Base-by-base conservation (phyloP, 2,888 invertebrate species). In the Cerastis rubricosa region DNA sequence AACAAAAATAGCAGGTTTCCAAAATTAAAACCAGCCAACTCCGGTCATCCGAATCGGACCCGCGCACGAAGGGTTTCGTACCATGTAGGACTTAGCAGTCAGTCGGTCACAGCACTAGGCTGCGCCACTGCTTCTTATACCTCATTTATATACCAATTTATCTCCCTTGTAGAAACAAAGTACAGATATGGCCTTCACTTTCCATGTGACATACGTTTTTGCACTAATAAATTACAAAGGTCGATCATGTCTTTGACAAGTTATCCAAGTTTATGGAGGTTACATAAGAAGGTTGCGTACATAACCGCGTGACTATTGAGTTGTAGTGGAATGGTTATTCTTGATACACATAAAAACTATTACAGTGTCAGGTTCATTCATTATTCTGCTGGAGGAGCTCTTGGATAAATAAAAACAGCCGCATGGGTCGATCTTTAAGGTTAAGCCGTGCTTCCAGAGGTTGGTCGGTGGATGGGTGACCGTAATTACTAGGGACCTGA, bases 181-280 rank as follows among this genome's bases (percentile, higher is more conserved):
- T 17, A 71, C 11, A 14, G 0, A 17, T 17, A 57, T 3, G 6
- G 8, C 57, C 43, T 66, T 63, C 35, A 64, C 5, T 57, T n/a
- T 1, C 29, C 69, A 57, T 19, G 19, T 71, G 19, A 54, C 40
- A 35, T 66, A 19, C 0, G 40, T 76, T 81, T 81, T 68, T 76
- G 25, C 68, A 40, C 25, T 17, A 29, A 25, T 66, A 45, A 14
- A 43, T 14, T 2, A 73, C 45, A 68, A 59, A 67, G 77, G 83
- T 80, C 67, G 69, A 45, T 71, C 67, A 82, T 82, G 77, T 80
- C 66, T 54, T 63, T 17, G 40, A 54, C 51, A 61, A 76, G 61
- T 67, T 40, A 76, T 22, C 2, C n/a, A 14, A 40, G 43, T 9
- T 1, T 49, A 35, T 1, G 19, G 74, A 81, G 79, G 76, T 79